phyloP scores from a whole-genome alignment of 2,797 vertebrate species.

The Ctenosaura bakeri region DNA sequence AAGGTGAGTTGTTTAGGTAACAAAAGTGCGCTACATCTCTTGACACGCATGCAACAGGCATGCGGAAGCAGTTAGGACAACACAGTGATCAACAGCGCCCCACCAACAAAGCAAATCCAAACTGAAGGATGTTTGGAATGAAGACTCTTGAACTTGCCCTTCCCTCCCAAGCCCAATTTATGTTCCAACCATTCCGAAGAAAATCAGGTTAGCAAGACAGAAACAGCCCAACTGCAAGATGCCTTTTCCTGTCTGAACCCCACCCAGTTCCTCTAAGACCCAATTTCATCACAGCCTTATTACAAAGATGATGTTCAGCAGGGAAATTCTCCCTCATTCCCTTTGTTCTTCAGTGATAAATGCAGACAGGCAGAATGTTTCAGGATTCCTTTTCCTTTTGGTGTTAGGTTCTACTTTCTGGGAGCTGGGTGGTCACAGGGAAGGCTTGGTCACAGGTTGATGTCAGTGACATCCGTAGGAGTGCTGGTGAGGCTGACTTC shows the following conservation, averaged over 20 bases:
- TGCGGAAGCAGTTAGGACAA: conserved; percentile 13
- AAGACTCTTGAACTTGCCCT: conserved; percentile 1
- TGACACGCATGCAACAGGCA: not conserved
- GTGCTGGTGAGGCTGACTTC: conserved; percentile 78
- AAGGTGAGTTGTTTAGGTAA: not conserved
- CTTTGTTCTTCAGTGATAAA: not conserved
- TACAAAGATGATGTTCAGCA: not conserved
- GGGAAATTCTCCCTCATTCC: not conserved
- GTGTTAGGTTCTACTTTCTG: not conserved
- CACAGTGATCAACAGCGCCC: accelerated
- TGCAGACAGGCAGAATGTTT: not conserved
- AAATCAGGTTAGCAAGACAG: conserved; percentile 14
- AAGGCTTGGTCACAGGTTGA: conserved; percentile 73
- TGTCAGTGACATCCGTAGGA: conserved; percentile 84
- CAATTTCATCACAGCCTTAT: not conserved
- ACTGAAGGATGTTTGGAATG: conserved; percentile 34
- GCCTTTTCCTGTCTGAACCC: not conserved
- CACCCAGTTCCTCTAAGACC: not conserved
- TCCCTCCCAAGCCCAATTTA: conserved; percentile 10
- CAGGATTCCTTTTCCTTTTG: not conserved
- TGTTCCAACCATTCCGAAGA: not conserved
- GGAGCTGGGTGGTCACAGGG: conserved; percentile 29
- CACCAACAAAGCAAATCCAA: conserved; percentile 12
- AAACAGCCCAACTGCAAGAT: not conserved
- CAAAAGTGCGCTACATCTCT: conserved; percentile 32